Conservation (phyloP, 1,140 invertebrate genomes). For the Drosophila nebulosa region DNA sequence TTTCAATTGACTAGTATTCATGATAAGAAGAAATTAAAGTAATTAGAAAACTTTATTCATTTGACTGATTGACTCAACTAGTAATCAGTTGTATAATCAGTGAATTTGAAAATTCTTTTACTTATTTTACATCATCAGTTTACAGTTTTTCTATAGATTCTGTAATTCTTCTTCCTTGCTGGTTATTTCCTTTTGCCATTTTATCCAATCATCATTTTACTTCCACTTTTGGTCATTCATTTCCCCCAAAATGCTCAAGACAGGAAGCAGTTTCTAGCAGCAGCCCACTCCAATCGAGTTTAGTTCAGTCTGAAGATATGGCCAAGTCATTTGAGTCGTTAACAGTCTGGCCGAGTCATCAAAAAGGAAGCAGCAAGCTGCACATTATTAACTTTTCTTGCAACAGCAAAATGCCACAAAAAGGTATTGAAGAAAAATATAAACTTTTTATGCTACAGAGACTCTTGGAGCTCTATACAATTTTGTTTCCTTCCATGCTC, state of each 20-base stretch:
- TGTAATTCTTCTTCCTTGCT: background rate
- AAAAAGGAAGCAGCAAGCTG: constrained; percentile 36
- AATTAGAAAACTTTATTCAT: too few species aligned
- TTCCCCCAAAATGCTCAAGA: constrained; percentile 8
- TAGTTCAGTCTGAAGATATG: background rate
- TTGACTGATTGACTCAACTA: too few species aligned
- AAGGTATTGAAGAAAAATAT: background rate
- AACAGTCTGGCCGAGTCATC: constrained; percentile 8
- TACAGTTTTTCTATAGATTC: background rate
- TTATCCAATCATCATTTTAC: background rate
- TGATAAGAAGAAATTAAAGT: too few species aligned
- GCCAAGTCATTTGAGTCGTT: constrained; percentile 12
- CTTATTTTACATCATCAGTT: background rate
- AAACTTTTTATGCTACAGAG: constrained; percentile 15
- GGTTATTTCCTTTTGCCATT: background rate
- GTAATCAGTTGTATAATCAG: background rate
- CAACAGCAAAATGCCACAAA: background rate
- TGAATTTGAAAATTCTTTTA: background rate
- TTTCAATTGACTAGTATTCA: background rate
- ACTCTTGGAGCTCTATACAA: background rate
- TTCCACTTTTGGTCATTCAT: background rate
- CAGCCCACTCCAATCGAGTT: background rate
- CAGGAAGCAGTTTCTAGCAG: constrained; percentile 22
- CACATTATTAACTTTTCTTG: constrained; percentile 53
- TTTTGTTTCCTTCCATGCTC: background rate